Evolutionary conservation across 1,140 invertebrate species (phyloP), one percentile per base, ranked within the genome.

Genomic region (Sycophaga agraensis): DNA sequence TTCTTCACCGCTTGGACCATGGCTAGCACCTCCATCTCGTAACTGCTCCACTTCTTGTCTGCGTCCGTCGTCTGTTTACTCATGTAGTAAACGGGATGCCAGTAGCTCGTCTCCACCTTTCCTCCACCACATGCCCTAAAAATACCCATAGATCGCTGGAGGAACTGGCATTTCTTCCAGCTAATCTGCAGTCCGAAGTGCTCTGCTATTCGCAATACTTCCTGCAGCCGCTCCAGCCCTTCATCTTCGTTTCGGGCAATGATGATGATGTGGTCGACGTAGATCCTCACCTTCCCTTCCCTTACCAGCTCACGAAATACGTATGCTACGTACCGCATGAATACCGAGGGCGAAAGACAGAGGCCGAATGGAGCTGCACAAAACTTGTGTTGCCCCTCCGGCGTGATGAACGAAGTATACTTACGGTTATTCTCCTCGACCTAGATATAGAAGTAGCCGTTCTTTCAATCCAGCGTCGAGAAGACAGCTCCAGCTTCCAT

Each of bases 361-460:
- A 78, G 35, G 1, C 75, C 76, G 58, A 76, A 77, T 8, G 74
- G 72, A 8, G 73, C 66, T 26, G 42, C 42, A n/a, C 40, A 59
- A 58, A 65, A 73, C 53, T 72, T 61, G 39, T 65, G 71, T 26
- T 68, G 62, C 4, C 68, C 66, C 9, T 12, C 9, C 35, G 57
- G 48, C 3, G 70, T 68, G 17, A 73, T 66, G 54, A 77, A 74
- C 31, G 75, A 64, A 7, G 63, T 70, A 48, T 71, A 75, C 14
- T 71, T 64, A 40, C 49, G 63, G 61, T 64, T 64, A 22, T 63
- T 17, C 34, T 71, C 64, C 22, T 68, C 45, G 0, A 79, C 57
- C 7, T 45, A 22, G 2, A 79, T 64, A 49, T 81, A 75, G 55
- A 69, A 71, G 63, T 72, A 82, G 8, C 74, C 14, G 65, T 69